Percentiles rank a stretch among this genome's conserved stretches.
These are phyloP conservation scores for Siniperca scherzeri DNA, from an alignment of 2,797 vertebrate species.

Conservation along the genomic window DNA sequence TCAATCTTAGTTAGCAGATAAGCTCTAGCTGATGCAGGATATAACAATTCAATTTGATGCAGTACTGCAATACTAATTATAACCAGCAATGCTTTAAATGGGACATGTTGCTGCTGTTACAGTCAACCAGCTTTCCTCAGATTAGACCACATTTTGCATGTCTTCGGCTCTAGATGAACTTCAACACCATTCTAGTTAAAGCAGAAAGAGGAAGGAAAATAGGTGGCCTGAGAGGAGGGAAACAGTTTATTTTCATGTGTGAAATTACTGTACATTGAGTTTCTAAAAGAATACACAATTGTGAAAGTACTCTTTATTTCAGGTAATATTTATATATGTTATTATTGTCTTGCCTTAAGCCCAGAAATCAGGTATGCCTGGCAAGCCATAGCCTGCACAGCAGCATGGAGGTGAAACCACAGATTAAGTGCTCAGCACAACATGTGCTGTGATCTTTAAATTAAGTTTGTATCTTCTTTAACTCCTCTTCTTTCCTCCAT, in stretches of 20 bases:
- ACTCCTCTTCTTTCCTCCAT: background rate
- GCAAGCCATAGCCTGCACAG: background rate
- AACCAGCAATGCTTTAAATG: background rate
- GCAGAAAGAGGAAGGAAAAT: constrained; percentile 17
- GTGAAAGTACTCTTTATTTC: constrained; percentile 14
- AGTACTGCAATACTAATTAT: background rate
- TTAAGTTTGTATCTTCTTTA: background rate
- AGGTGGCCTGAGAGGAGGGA: background rate
- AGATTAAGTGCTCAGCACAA: background rate
- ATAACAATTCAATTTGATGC: constrained; percentile 15
- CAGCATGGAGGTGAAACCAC: background rate
- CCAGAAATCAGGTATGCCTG: background rate
- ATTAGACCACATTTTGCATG: background rate
- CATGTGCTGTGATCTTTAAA: background rate
- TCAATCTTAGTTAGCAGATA: background rate
- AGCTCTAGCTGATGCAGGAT: constrained; percentile 42
- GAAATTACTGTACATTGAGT: background rate
- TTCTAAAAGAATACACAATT: background rate
- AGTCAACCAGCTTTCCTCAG: background rate
- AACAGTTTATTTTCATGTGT: background rate
- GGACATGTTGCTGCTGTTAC: constrained; percentile 24
- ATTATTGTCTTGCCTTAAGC: background rate
- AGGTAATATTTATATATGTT: background rate
- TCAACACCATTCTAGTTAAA: background rate
- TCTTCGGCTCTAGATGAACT: background rate